Conservation (phyloP, 2,888 invertebrate genomes). For the Ennomos fuscantarius region DNA sequence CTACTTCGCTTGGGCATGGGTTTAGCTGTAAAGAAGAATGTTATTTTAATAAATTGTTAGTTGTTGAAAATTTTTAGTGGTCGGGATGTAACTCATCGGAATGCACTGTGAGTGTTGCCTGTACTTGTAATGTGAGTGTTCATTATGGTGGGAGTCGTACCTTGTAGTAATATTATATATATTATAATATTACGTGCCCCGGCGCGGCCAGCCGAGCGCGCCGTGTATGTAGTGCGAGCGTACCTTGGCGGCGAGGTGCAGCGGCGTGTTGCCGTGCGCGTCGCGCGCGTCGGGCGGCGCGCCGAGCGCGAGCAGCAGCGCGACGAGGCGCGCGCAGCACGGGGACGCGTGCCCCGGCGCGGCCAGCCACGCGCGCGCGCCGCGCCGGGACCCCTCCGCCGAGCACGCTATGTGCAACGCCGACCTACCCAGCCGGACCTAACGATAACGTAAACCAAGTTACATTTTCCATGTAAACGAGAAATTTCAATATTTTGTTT, state of each 20-base stretch:
- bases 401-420: slow-evolving; percentile 94
- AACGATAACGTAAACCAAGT: slow-evolving; percentile 1
- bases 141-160: too few relatives aligned
- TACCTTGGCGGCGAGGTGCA: slow-evolving; percentile 93
- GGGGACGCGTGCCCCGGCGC: slow-evolving; percentile 87
- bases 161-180: too few relatives aligned
- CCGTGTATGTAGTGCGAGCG: too few relatives aligned
- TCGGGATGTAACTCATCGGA: too few relatives aligned
- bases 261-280: slow-evolving; percentile 93
- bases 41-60: too few relatives aligned
- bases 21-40: slow-evolving; percentile 58
- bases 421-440: slow-evolving; percentile 88
- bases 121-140: too few relatives aligned
- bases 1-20: slow-evolving; percentile 89
- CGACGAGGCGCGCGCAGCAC: slow-evolving; percentile 77
- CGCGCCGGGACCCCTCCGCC: slow-evolving; percentile 81
- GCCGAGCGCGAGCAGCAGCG: slow-evolving; percentile 92
- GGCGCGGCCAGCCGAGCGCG: too few relatives aligned
- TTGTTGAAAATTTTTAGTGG: too few relatives aligned
- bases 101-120: too few relatives aligned
- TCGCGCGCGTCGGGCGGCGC: slow-evolving; percentile 93
- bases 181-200: too few relatives aligned
- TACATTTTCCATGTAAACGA: slow-evolving; percentile 15
- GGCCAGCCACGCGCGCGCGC: slow-evolving; percentile 84
- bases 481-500: too few relatives aligned